Evolutionary conservation across 2,797 vertebrate genomes (phyloP).

Genomic region (Aplochiton taeniatus): DNA sequence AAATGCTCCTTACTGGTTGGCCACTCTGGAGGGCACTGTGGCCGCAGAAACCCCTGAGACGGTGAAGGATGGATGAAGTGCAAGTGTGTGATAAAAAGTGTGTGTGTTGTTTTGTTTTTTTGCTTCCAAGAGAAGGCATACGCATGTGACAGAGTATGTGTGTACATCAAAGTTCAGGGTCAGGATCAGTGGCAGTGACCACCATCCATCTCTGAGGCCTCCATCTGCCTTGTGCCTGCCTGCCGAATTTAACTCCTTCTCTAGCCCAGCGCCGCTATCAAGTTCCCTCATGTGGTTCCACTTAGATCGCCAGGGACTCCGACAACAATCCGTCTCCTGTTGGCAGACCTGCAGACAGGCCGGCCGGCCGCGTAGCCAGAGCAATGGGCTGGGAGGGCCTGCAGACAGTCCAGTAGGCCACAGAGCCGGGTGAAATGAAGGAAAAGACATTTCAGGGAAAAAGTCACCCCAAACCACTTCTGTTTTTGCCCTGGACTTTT

Average conservation of each 20-base stretch:
- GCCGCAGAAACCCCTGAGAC: constrained; percentile 75
- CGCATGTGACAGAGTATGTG: constrained; percentile 17
- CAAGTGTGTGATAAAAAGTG: constrained; percentile 24
- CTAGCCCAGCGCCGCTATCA: constrained; percentile 58
- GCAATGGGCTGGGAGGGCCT: neutral
- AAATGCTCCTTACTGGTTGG: constrained; percentile 74
- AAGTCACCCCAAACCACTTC: constrained; percentile 8
- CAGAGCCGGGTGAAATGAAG: constrained; percentile 34
- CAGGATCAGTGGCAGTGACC: constrained; percentile 21
- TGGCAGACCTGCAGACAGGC: constrained; percentile 42
- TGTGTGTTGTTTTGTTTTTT: neutral
- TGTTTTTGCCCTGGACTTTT: constrained; percentile 15
- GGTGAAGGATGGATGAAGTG: constrained; percentile 61
- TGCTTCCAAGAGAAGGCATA: neutral
- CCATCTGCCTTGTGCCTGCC: constrained; percentile 33
- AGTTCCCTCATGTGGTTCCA: constrained; percentile 75
- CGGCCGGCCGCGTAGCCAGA: constrained; percentile 49
- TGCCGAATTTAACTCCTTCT: constrained; percentile 56
- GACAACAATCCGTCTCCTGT: constrained; percentile 37
- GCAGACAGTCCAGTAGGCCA: constrained; percentile 54
- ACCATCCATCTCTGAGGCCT: constrained; percentile 48
- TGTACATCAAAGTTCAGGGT: constrained; percentile 43
- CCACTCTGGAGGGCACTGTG: constrained; percentile 66
- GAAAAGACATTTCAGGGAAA: too few species aligned
- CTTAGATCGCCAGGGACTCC: constrained; percentile 65